These are phyloP conservation scores for Psittacula derbiana DNA, from an alignment of 2,797 vertebrate species.

Conservation along the genomic window DNA sequence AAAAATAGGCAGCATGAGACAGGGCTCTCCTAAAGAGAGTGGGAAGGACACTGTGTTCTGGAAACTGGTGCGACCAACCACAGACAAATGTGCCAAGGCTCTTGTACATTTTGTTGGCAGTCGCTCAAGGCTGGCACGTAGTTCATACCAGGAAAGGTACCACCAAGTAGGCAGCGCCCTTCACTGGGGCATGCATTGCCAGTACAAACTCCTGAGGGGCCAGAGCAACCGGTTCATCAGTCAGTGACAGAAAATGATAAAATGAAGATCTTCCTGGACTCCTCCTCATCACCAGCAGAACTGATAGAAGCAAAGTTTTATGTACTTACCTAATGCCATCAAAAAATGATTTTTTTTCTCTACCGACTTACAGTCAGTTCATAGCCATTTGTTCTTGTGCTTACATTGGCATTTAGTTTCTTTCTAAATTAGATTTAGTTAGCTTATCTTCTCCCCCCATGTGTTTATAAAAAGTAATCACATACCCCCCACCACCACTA, in stretches of 20 bases:
- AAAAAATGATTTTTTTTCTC: background rate
- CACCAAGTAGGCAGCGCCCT: background rate
- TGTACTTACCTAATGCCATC: background rate
- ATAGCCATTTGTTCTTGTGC: background rate
- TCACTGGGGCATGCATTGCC: background rate
- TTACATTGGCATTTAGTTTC: background rate
- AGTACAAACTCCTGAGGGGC: background rate
- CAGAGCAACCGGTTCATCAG: background rate
- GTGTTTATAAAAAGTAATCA: background rate
- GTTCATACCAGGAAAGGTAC: slow-evolving; percentile 1
- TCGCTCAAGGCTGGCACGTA: slow-evolving; percentile 28
- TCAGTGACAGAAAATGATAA: background rate
- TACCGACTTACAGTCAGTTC: background rate
- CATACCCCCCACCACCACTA: background rate
- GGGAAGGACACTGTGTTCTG: slow-evolving; percentile 60
- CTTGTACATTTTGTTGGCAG: slow-evolving; percentile 45
- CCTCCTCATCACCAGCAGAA: background rate
- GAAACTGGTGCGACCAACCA: slow-evolving; percentile 29
- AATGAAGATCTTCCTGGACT: background rate
- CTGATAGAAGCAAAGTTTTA: background rate
- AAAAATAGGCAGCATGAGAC: slow-evolving; percentile 53
- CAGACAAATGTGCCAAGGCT: slow-evolving; percentile 41
- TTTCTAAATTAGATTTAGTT: background rate
- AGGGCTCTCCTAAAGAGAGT: background rate
- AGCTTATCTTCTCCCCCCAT: background rate